Conservation (phyloP, 2,797 vertebrate species). For the Catostomus latipinnis region DNA sequence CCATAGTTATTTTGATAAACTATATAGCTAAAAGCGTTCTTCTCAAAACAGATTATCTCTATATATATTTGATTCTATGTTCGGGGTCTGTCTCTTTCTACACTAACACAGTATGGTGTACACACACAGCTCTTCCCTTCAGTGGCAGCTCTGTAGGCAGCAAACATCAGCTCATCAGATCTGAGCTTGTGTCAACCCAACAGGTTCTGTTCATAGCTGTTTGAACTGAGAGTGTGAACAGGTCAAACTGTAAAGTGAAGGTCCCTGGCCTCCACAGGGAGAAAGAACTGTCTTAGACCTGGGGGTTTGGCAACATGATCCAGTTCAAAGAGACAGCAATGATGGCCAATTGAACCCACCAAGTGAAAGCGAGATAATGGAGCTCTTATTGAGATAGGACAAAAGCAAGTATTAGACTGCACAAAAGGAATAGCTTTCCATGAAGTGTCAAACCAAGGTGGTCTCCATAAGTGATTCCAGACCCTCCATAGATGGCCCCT, state of each 20-base stretch:
- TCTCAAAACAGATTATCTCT: no score
- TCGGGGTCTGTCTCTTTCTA: background rate
- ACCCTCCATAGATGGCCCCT: background rate
- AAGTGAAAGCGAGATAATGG: slow-evolving; percentile 14
- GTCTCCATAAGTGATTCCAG: background rate
- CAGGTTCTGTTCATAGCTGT: slow-evolving; percentile 31
- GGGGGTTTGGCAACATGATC: slow-evolving; percentile 62
- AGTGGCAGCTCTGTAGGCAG: slow-evolving; percentile 5
- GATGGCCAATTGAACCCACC: slow-evolving; percentile 4
- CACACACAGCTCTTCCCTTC: background rate
- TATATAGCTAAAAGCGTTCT: no score
- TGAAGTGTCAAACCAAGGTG: background rate
- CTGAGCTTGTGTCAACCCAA: slow-evolving; percentile 42
- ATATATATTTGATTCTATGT: no score
- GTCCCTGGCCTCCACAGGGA: slow-evolving; percentile 5
- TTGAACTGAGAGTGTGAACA: slow-evolving; percentile 37
- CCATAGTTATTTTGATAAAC: no score
- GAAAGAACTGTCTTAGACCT: slow-evolving; percentile 27
- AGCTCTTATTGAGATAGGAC: background rate
- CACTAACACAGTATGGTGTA: background rate
- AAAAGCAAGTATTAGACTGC: background rate
- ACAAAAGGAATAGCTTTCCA: background rate
- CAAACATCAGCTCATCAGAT: slow-evolving; percentile 33
- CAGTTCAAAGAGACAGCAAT: slow-evolving; percentile 64
- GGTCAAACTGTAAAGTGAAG: slow-evolving; percentile 44